Conservation (phyloP, 2,797 vertebrate genomes). For the Myripristis jacobus region DNA sequence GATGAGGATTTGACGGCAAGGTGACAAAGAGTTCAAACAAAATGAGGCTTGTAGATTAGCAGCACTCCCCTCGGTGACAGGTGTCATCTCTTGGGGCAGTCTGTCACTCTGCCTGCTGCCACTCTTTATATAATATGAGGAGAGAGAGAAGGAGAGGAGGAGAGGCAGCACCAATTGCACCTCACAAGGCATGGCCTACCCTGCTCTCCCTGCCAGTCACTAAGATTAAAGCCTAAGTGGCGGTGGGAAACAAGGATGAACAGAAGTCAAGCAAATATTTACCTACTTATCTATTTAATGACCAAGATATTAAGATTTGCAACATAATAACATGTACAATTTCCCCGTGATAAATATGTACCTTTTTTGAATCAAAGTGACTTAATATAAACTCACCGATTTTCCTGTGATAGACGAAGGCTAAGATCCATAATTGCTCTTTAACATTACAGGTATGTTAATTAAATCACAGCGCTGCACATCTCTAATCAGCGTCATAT, state of each 20-base stretch:
- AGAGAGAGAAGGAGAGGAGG: slow-evolving; percentile 54
- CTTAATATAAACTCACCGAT: slow-evolving; percentile 37
- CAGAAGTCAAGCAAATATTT: slow-evolving; percentile 65
- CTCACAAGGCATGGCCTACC: slow-evolving; percentile 75
- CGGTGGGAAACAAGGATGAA: slow-evolving; percentile 60
- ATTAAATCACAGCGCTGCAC: slow-evolving; percentile 28
- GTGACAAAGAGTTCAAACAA: slow-evolving; percentile 96
- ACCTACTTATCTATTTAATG: slow-evolving; percentile 35
- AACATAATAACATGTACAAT: slow-evolving; percentile 22
- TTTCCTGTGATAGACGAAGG: slow-evolving; percentile 36
- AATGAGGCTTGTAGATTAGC: slow-evolving; percentile 98
- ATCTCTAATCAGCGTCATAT: slow-evolving; percentile 40
- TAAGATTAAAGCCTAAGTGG: slow-evolving; percentile 80
- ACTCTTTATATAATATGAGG: slow-evolving; percentile 92
- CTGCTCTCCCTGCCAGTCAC: slow-evolving; percentile 78
- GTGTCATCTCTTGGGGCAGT: slow-evolving; percentile 99
- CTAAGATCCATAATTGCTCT: slow-evolving; percentile 52
- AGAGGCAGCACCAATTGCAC: slow-evolving; percentile 75
- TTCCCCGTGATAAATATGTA: neutral
- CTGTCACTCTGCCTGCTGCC: slow-evolving; percentile 97
- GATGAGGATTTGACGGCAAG: slow-evolving; percentile 96
- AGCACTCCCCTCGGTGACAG: slow-evolving; percentile 95
- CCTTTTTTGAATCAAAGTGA: slow-evolving; percentile 33
- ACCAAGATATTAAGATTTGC: slow-evolving; percentile 40
- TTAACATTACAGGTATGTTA: slow-evolving; percentile 41